phyloP scores from a whole-genome alignment of 2,888 invertebrate genomes.

The Disparrhopalites patrizii region DNA sequence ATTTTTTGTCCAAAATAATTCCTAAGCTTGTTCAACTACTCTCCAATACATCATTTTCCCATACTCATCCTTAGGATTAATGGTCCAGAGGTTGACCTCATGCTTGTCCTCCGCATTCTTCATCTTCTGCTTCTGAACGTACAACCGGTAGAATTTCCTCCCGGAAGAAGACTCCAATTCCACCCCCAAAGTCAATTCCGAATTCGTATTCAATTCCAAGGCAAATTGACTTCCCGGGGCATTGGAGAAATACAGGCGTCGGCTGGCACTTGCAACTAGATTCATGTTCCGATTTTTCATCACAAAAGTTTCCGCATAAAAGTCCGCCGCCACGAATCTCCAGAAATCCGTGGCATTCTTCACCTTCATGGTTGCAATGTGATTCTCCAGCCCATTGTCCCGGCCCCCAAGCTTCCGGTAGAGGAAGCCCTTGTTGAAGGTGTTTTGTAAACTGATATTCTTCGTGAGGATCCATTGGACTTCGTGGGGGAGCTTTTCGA shows the following conservation, averaged over 20 bases:
- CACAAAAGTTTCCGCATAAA: slow-evolving; percentile 12
- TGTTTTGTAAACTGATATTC: slow-evolving; percentile 15
- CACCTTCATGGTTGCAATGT: slow-evolving; percentile 13
- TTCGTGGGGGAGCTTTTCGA: slow-evolving; percentile 12
- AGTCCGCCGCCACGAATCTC: slow-evolving; percentile 8
- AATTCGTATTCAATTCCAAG: slow-evolving; percentile 5
- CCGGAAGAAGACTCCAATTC: slow-evolving; percentile 6
- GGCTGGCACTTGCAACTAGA: slow-evolving; percentile 11
- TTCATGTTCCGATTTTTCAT: background rate
- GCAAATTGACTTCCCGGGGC: background rate
- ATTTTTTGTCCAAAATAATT: too few relatives aligned
- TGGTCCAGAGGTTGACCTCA: slow-evolving; percentile 21
- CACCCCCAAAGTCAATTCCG: slow-evolving; percentile 10
- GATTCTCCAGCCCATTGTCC: slow-evolving; percentile 18
- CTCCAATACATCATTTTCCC: slow-evolving; percentile 9
- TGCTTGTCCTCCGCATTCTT: slow-evolving; percentile 4
- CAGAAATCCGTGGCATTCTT: slow-evolving; percentile 10
- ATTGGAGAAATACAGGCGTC: slow-evolving; percentile 13
- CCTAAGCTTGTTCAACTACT: slow-evolving; percentile 1
- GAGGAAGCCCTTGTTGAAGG: slow-evolving; percentile 19
- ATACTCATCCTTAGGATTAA: slow-evolving; percentile 19
- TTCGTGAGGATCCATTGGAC: slow-evolving; percentile 14
- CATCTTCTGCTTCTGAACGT: slow-evolving; percentile 13
- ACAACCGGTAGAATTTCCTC: slow-evolving; percentile 16
- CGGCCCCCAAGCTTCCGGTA: background rate